Percentiles rank a stretch among this genome's conserved stretches.
Evolutionary conservation across 2,797 vertebrate genomes (phyloP).

Genomic region (Parambassis ranga): DNA sequence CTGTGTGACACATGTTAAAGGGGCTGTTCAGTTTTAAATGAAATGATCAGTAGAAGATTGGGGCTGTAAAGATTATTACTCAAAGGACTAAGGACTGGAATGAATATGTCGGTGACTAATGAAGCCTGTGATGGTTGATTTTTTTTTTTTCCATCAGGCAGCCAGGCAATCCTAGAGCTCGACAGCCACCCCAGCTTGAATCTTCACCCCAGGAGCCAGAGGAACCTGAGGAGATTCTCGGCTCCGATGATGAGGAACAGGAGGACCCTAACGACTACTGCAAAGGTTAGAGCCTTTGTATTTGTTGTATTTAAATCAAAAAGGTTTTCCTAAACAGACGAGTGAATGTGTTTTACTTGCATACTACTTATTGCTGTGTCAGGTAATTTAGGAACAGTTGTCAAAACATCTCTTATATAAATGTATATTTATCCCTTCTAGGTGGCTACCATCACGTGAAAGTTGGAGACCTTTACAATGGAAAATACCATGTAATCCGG

Average conservation of each 20-base stretch:
- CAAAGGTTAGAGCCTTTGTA: conserved; percentile 82
- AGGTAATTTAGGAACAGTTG: background rate
- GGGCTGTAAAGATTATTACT: background rate
- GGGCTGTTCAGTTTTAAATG: no score
- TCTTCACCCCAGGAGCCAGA: conserved; percentile 84
- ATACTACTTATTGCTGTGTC: background rate
- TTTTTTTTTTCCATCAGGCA: conserved; percentile 86
- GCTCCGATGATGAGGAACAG: conserved; percentile 97
- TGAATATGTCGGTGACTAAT: background rate
- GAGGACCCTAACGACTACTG: conserved; percentile 98
- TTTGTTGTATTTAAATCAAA: background rate
- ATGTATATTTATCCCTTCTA: conserved; percentile 50
- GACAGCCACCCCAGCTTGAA: conserved; percentile 80
- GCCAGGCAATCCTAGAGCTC: conserved; percentile 83
- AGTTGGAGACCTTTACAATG: conserved; percentile 98
- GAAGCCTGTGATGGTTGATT: background rate
- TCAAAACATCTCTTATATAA: no score
- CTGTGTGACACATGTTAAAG: no score
- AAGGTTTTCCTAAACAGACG: background rate
- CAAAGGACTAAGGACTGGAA: background rate
- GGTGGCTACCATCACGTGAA: conserved; percentile 98
- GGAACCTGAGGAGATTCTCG: conserved; percentile 90
- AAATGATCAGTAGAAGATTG: no score
- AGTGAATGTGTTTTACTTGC: background rate
- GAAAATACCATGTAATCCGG: conserved; percentile 96